Base-by-base conservation (phyloP, 2,888 invertebrate species). In the Calameuta idolon region DNA sequence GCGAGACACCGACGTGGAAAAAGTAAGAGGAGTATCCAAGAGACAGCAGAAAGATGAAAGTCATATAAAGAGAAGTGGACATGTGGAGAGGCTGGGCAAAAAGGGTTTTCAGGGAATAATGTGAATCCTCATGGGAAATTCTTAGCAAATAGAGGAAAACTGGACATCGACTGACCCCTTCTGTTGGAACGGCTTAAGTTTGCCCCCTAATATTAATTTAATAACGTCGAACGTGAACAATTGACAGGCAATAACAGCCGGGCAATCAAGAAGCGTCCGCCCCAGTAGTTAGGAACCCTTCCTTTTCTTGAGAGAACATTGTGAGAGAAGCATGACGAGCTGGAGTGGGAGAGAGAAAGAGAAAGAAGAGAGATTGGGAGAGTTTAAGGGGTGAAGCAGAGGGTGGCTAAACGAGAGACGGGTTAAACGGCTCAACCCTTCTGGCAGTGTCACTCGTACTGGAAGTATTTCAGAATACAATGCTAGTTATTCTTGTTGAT, bases 401-500 rank as follows among this genome's bases (percentile, higher is more conserved):
- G 81, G 85, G 82, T 82, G 83, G 31, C 71, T 71, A 34, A 83
- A 34, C 34, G n/a, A 74, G 37, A 35, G 34, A 74, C 35, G 74
- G 34, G 74, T 30, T 74, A 30, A 30, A 31, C 34, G 34, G 34
- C 85, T 85, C 86, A 90, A 90, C 91, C 91, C 91, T 90, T 81
- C 85, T 86, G 87, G 85, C 86, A 85, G 87, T 90, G 91, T 91
- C 91, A 91, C 88, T 91, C 87, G 86, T 83, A 87, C 83, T 82
- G 85, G 85, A 78, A 90, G 88, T 89, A 88, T 85, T 81, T 82
- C 73, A 85, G 77, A 80, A 77, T 84, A 89, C 87, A 88, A 88
- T 86, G 83, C 83, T 86, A 85, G 88, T 90, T 91, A 89, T 90
- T 91, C 90, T 87, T 89, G 91, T 90, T 91, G 91, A 91, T 91